Conservation (phyloP, 2,888 invertebrate genomes). For the Cerceris ruficornis region DNA sequence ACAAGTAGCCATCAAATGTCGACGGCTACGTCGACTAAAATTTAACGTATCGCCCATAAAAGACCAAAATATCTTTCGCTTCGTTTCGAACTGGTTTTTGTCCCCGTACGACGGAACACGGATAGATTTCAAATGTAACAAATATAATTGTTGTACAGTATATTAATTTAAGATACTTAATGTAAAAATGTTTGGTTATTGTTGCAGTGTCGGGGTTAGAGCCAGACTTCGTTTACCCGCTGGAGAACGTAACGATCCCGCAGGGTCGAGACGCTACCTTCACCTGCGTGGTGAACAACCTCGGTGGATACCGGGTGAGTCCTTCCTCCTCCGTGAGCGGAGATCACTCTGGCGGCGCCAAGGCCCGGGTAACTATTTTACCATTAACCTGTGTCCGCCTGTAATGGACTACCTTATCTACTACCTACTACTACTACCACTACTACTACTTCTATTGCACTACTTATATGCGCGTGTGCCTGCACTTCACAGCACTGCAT, state of each 20-base stretch:
- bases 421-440: slow-evolving; percentile 52
- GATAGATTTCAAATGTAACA: too few species aligned
- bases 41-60: too few species aligned
- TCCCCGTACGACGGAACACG: too few species aligned
- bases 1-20: too few species aligned
- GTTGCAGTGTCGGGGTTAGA: slow-evolving; percentile 87
- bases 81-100: too few species aligned
- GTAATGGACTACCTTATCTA: slow-evolving; percentile 73
- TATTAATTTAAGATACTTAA: background rate
- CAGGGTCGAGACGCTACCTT: slow-evolving; percentile 92
- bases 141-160: background rate
- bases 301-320: slow-evolving; percentile 92
- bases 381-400: slow-evolving; percentile 77
- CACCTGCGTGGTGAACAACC: slow-evolving; percentile 93
- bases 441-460: slow-evolving; percentile 43
- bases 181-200: slow-evolving; percentile 24
- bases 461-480: slow-evolving; percentile 70
- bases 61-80: too few species aligned
- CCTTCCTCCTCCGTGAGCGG: slow-evolving; percentile 83
- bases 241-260: slow-evolving; percentile 92
- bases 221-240: slow-evolving; percentile 90
- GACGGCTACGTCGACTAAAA: too few species aligned
- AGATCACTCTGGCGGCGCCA: slow-evolving; percentile 79
- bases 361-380: slow-evolving; percentile 81
- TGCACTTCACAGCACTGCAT: slow-evolving; percentile 78